These are phyloP conservation scores for Pachypanchax playfairii DNA, from an alignment of 2,113 vertebrate species.

Conservation along the genomic window DNA sequence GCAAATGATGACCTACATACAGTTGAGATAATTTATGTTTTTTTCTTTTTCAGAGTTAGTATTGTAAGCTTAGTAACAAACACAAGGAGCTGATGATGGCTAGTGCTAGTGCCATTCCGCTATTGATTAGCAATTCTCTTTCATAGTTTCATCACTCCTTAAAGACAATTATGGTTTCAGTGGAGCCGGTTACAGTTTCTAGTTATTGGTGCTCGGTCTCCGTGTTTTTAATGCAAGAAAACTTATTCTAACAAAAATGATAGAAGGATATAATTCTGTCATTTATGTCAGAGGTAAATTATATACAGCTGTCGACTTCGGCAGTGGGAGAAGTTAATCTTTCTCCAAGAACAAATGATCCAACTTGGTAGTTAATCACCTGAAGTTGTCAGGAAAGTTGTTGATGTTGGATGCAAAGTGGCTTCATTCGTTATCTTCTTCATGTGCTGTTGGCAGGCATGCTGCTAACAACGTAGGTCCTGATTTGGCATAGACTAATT, in stretches of 20 bases:
- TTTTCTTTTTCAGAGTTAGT: too few species aligned
- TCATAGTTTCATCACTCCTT: neutral
- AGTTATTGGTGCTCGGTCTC: too few species aligned
- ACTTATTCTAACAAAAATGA: neutral
- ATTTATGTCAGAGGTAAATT: too few species aligned
- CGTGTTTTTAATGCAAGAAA: neutral
- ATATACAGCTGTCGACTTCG: neutral
- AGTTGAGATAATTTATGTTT: too few species aligned
- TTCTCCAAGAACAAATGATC: neutral
- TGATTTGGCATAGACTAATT: neutral
- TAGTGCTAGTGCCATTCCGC: neutral
- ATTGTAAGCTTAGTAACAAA: slow-evolving; percentile 24
- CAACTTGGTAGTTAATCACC: neutral
- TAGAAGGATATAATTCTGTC: too few species aligned
- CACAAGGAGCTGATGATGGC: neutral
- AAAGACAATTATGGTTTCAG: neutral
- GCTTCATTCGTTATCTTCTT: neutral
- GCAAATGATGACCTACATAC: slow-evolving; percentile 59
- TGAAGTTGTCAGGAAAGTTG: neutral
- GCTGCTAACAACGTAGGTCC: neutral
- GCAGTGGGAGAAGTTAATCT: neutral
- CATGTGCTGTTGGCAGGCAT: neutral
- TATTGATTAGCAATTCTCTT: neutral
- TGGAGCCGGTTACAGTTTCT: too few species aligned
- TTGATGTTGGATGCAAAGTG: neutral